Conservation (phyloP, 1,140 invertebrate genomes). For the Heliothis subflexa region DNA sequence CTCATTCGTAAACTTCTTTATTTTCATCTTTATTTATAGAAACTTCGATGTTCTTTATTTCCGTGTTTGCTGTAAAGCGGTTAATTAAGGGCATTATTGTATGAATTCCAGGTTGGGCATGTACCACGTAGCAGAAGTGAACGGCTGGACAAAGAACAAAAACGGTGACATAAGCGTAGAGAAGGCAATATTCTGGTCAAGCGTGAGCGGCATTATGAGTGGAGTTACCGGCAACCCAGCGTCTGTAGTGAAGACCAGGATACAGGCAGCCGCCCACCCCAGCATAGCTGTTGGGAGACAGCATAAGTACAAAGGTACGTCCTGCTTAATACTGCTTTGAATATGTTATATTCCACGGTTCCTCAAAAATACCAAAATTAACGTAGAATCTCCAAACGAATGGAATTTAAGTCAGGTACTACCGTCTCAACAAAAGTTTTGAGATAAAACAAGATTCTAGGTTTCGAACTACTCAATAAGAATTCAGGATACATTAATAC, state of each 20-base stretch:
- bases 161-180: slow-evolving; percentile 90
- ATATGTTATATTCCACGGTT: no score
- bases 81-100: no score
- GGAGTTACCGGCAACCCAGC: slow-evolving; percentile 92
- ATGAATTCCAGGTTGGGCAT: slow-evolving; percentile 89
- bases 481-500: no score
- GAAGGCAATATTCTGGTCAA: slow-evolving; percentile 90
- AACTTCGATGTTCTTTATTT: no score
- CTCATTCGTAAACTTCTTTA: no score
- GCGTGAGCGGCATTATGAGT: slow-evolving; percentile 91
- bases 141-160: slow-evolving; percentile 90
- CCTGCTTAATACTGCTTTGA: background rate
- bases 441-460: no score
- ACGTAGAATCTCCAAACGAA: no score
- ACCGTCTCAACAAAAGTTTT: no score
- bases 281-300: slow-evolving; percentile 96
- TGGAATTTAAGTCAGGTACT: no score
- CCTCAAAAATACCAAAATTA: no score
- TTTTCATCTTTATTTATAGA: background rate
- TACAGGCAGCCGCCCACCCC: slow-evolving; percentile 92
- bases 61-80: no score
- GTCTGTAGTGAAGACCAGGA: slow-evolving; percentile 94
- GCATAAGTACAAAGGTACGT: slow-evolving; percentile 88
- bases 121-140: slow-evolving; percentile 91
- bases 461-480: no score